These are phyloP conservation scores for Echiichthys vipera DNA, from an alignment of 2,797 vertebrate genomes.

Conservation along the genomic window DNA sequence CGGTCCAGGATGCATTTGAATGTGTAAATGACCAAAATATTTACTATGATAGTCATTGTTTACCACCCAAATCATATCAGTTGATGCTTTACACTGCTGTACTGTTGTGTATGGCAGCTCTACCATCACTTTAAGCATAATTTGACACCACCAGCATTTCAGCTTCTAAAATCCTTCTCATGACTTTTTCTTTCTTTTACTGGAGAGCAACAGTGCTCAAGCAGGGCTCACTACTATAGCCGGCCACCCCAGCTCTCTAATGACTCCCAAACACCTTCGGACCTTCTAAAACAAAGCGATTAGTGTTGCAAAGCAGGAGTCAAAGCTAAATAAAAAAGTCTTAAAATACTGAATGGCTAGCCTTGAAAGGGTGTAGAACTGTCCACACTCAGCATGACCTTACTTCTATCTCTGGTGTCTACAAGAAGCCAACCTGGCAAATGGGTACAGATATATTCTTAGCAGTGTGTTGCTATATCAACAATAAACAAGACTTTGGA, in stretches of 20 bases:
- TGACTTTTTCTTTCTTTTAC: slow-evolving; percentile 24
- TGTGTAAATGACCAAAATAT: neutral
- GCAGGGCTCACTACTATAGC: neutral
- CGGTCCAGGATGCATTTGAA: too few species aligned
- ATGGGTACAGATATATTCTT: neutral
- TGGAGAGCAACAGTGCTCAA: neutral
- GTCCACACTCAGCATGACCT: neutral
- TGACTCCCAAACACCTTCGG: neutral
- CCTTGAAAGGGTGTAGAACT: neutral
- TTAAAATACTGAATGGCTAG: slow-evolving; percentile 2
- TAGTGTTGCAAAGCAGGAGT: neutral
- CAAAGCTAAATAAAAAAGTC: slow-evolving; percentile 19
- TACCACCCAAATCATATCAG: neutral
- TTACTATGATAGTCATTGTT: neutral
- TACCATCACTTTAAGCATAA: neutral
- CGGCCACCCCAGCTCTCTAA: slow-evolving; percentile 1
- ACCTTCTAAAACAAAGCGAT: slow-evolving; percentile 6
- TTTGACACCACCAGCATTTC: neutral
- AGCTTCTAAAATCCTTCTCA: neutral
- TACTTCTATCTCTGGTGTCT: slow-evolving; percentile 37
- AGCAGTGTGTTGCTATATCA: slow-evolving; percentile 51
- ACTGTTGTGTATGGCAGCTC: neutral
- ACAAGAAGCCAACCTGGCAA: neutral
- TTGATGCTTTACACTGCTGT: neutral
- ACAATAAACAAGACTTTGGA: slow-evolving; percentile 32